These are phyloP conservation scores for Venusia cambrica DNA, from an alignment of 2,888 invertebrate species.

Conservation along the genomic window DNA sequence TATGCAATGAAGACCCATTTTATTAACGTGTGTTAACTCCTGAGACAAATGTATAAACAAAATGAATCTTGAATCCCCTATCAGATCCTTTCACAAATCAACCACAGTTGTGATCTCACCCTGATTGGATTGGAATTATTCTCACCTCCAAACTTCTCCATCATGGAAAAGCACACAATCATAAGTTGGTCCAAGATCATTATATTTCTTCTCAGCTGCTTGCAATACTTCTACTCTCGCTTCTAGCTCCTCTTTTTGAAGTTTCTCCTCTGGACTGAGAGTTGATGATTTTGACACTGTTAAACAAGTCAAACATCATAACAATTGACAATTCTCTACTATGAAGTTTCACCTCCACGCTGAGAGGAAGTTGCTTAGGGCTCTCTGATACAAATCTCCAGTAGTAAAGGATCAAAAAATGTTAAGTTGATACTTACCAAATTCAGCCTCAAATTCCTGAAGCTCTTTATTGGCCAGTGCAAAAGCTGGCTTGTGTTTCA, in stretches of 20 bases:
- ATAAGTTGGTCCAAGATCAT: conserved; percentile 92
- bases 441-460: conserved; percentile 87
- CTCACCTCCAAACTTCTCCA: conserved; percentile 92
- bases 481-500: conserved; percentile 87
- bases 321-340: not conserved
- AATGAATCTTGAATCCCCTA: too few species aligned
- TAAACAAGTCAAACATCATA: not conserved
- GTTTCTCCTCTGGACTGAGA: conserved; percentile 85
- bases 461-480: conserved; percentile 89
- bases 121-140: not conserved
- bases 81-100: too few species aligned
- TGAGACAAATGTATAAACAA: too few species aligned
- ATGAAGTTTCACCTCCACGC: too few species aligned
- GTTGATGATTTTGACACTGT: conserved; percentile 68
- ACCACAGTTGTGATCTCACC: too few species aligned
- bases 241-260: conserved; percentile 93
- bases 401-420: too few species aligned
- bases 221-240: conserved; percentile 91
- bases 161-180: conserved; percentile 97
- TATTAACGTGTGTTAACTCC: too few species aligned
- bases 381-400: too few species aligned
- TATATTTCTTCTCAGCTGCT: conserved; percentile 92
- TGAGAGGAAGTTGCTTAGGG: too few species aligned
- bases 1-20: too few species aligned
- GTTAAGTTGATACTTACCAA: conserved; percentile 65